Evolutionary conservation across 2,113 vertebrate species (phyloP).

Genomic region (Myrmophylax atrothorax): DNA sequence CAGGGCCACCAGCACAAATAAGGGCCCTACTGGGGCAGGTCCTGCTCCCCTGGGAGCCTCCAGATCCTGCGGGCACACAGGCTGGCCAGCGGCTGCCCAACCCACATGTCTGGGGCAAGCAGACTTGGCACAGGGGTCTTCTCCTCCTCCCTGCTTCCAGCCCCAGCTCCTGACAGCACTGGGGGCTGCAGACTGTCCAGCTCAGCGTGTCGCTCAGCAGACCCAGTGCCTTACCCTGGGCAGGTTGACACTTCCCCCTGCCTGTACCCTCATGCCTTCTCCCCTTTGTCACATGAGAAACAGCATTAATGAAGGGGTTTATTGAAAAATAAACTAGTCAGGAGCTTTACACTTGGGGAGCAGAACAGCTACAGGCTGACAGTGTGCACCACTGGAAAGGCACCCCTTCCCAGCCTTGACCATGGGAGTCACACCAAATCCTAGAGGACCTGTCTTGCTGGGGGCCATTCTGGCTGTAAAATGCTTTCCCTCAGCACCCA

Average conservation of each 20-base stretch:
- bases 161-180: not conserved
- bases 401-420: not conserved
- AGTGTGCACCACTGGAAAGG: not conserved
- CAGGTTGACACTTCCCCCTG: not conserved
- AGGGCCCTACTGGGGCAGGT: not conserved
- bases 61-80: not conserved
- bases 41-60: not conserved
- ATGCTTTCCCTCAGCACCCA: not conserved
- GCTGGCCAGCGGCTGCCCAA: rapidly evolving
- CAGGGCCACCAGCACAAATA: not conserved
- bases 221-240: rapidly evolving
- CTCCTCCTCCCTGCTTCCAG: not conserved
- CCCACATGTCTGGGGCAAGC: rapidly evolving
- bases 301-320: not conserved
- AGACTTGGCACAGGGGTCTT: not conserved
- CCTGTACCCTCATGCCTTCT: not conserved
- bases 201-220: not conserved
- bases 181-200: not conserved
- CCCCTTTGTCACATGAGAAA: not conserved
- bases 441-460: not conserved
- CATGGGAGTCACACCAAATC: not conserved
- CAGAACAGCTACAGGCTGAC: not conserved
- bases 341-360: not conserved
- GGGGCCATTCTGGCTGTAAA: not conserved
- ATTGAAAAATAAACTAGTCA: constrained; percentile 46